Percentiles rank a stretch among this genome's conserved stretches.
These are phyloP conservation scores for Auanema sp. DNA, from an alignment of 2,888 invertebrate species.

Conservation along the genomic window DNA sequence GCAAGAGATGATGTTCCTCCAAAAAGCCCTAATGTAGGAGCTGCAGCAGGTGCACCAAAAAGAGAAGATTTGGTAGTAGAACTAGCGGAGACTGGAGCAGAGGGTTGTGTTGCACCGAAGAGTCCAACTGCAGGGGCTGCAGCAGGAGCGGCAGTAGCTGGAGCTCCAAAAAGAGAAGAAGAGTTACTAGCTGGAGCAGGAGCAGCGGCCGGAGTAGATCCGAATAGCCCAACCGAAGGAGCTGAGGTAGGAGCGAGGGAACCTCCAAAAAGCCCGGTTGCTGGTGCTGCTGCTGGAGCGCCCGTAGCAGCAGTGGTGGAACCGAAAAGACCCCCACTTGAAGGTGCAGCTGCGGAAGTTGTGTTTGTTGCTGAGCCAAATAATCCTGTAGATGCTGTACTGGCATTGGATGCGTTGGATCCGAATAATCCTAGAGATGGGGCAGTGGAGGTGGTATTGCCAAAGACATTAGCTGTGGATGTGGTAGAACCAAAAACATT, in stretches of 20 bases:
- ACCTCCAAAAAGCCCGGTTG: background rate
- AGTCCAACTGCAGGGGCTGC: background rate
- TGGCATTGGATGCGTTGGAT: background rate
- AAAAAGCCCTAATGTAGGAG: too few relatives aligned
- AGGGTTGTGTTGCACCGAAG: background rate
- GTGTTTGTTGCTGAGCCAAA: conserved; percentile 8
- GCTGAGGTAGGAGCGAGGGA: conserved; percentile 2
- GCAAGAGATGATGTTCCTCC: too few relatives aligned
- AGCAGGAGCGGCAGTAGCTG: conserved; percentile 2
- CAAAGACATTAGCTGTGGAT: too few relatives aligned
- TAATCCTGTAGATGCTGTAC: conserved; percentile 2
- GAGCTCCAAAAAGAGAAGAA: conserved; percentile 10
- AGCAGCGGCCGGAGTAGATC: conserved; percentile 13
- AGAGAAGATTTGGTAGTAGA: background rate
- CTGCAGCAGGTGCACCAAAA: background rate
- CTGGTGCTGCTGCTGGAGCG: conserved; percentile 9
- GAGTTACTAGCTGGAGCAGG: background rate
- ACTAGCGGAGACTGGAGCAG: background rate
- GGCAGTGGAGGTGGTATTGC: too few relatives aligned
- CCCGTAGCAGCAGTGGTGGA: conserved; percentile 17
- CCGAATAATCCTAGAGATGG: too few relatives aligned
- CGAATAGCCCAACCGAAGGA: conserved; percentile 15
- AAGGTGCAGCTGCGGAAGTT: conserved; percentile 13
- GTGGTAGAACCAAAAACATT: too few relatives aligned
- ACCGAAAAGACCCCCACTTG: conserved; percentile 21